A percentile compares a stretch with the other conserved stretches of the same genome.
Conservation (phyloP, 2,888 invertebrate species). For the Atherix ibis region DNA sequence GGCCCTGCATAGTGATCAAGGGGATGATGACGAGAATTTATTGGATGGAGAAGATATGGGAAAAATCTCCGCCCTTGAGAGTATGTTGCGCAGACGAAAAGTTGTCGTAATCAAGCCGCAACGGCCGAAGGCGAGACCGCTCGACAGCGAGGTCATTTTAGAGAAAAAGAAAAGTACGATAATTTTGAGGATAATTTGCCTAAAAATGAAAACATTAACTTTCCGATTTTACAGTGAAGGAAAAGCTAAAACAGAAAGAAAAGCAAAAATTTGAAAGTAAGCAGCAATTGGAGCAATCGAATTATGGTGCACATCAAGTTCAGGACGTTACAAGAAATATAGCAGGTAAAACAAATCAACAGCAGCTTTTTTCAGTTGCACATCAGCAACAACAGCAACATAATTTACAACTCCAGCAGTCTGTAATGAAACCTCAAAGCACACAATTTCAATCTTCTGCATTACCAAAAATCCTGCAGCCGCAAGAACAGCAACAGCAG, state of each 20-base stretch:
- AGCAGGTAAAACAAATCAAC: too few species aligned
- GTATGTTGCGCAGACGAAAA: conserved; percentile 18
- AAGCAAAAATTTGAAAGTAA: not conserved
- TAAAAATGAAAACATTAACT: too few species aligned
- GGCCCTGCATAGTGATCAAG: conserved; percentile 22
- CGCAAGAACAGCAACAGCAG: not conserved
- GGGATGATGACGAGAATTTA: conserved; percentile 20
- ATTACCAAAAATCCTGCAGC: conserved; percentile 1
- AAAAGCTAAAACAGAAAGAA: not conserved
- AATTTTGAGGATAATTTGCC: not conserved
- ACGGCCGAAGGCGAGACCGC: conserved; percentile 25
- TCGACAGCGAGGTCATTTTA: conserved; percentile 29
- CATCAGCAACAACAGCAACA: too few species aligned
- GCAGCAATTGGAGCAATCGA: too few species aligned
- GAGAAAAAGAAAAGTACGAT: conserved; percentile 22
- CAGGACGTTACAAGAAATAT: too few species aligned
- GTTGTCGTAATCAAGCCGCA: conserved; percentile 24
- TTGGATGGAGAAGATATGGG: conserved; percentile 22
- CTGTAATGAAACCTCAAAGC: not conserved
- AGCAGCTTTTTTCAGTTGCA: too few species aligned
- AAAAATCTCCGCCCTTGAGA: conserved; percentile 20
- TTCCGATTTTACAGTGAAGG: too few species aligned
- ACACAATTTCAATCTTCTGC: not conserved
- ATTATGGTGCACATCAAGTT: too few species aligned
- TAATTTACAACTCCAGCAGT: too few species aligned